Base-by-base conservation (phyloP, 1,140 invertebrate species). In the Whitmania pigra region DNA sequence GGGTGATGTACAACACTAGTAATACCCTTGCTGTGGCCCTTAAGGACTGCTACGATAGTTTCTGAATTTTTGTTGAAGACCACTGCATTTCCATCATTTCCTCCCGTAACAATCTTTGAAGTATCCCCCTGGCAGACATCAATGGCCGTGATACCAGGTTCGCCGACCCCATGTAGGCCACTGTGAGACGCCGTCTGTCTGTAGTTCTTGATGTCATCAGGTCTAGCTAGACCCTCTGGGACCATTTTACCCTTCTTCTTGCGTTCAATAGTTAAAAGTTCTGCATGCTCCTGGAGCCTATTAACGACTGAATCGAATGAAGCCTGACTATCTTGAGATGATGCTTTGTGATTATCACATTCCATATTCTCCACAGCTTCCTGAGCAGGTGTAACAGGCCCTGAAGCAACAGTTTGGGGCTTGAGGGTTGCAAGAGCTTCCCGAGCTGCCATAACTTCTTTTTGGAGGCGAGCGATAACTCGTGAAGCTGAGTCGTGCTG, bases 1-100 rank as follows among this genome's bases (percentile, higher is more conserved):
- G 93, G 92, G 85, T 98, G 95, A 83, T 96, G 96, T 76, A 97
- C 92, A 72, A 97, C 94, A 81, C 90, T 86, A 31, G 92, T 96
- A 63, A 99, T 93, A 89, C 97, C 83, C 89, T 97, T 88, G 85
- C 91, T 77, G 87, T 92, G 89, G 29, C 89, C 94, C 85, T 98
- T 94, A 0, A 99, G 85, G 76, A 94, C 93, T 67, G 93, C 91
- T 75, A 98, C 91, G 67, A 99, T 84, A 85, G 97, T 94, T 82
- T 99, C 94, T 3, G 90, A 95, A 79, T 96, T 92, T 84, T 95
- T 96, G 83, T 99, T 96, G 79, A 98, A 99, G 36, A 99, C 91
- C 25, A 93, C 93, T 2, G 95, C 94, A 85, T 92, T 94, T 80
- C 94, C 93, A 83, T 99, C 97, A 80, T 94, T 94, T 73, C 97